Evolutionary conservation across 2,888 invertebrate species (phyloP).

Genomic region (Acleris sparsana): DNA sequence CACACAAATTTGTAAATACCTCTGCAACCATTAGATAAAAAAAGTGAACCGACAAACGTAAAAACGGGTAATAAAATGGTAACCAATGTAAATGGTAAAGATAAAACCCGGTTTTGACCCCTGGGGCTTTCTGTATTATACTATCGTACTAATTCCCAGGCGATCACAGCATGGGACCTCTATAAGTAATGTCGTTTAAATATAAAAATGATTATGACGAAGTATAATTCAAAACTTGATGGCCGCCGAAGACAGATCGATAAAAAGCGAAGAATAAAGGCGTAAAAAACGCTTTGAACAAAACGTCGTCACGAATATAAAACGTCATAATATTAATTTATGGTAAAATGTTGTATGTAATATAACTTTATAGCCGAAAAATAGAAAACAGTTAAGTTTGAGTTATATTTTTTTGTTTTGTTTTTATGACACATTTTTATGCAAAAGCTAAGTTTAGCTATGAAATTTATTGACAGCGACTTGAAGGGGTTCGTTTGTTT

Average conservation of each 20-base stretch:
- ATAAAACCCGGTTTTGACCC: conserved; percentile 38
- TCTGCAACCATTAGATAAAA: conserved; percentile 23
- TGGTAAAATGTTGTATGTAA: background rate
- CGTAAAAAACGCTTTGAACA: background rate
- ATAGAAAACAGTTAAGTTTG: background rate
- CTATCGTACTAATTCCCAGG: conserved; percentile 29
- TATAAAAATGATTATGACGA: conserved; percentile 35
- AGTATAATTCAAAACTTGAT: conserved; percentile 31
- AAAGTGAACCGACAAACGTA: conserved; percentile 32
- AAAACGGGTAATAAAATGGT: conserved; percentile 41
- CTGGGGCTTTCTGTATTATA: conserved; percentile 30
- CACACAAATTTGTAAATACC: conserved; percentile 25
- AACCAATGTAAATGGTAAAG: conserved; percentile 40
- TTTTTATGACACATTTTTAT: background rate
- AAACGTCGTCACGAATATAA: conserved; percentile 19
- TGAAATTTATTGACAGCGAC: background rate
- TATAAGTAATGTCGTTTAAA: conserved; percentile 37
- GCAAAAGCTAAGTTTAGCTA: background rate
- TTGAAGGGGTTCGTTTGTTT: background rate
- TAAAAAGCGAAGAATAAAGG: conserved; percentile 8
- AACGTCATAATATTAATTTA: conserved; percentile 17
- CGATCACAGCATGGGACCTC: conserved; percentile 36
- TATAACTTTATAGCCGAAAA: background rate
- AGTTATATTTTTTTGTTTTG: background rate
- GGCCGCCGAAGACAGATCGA: conserved; percentile 27